Evolutionary conservation across 1,140 invertebrate genomes (phyloP).

Genomic region (Geopemphigus sp.): DNA sequence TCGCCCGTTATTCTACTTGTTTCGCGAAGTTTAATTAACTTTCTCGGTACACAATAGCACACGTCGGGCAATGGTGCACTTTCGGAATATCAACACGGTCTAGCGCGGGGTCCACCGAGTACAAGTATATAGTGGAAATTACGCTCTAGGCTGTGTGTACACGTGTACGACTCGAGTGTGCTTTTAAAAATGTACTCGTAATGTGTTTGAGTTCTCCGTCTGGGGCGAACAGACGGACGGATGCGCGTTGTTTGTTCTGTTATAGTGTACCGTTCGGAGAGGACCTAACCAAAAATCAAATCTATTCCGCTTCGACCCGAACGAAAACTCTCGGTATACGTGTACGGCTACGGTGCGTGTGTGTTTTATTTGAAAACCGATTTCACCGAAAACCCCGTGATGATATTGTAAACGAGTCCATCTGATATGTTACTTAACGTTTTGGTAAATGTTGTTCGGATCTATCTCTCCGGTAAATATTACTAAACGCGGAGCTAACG

Average conservation of each 20-base stretch:
- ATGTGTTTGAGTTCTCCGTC: neutral
- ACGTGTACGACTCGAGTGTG: constrained; percentile 2
- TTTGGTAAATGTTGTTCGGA: neutral
- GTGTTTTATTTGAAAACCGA: neutral
- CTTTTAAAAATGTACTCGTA: constrained; percentile 22
- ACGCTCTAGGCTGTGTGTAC: neutral
- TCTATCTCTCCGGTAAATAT: neutral
- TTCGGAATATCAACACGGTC: constrained; percentile 41
- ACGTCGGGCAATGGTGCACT: neutral
- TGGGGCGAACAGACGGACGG: neutral
- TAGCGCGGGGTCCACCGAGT: neutral
- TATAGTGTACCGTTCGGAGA: neutral
- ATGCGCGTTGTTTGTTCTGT: neutral
- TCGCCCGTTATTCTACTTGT: constrained; percentile 38
- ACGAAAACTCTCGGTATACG: neutral
- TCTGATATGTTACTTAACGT: neutral
- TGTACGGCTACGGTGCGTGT: neutral
- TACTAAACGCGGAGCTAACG: neutral
- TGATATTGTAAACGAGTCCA: neutral
- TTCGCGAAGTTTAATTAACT: constrained; percentile 42
- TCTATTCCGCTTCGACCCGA: neutral
- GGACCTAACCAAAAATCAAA: constrained; percentile 1
- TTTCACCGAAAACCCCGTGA: neutral
- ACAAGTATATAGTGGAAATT: neutral
- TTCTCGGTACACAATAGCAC: constrained; percentile 36